These are phyloP conservation scores for Atethmia centrago DNA, from an alignment of 2,888 invertebrate genomes.

Conservation along the genomic window DNA sequence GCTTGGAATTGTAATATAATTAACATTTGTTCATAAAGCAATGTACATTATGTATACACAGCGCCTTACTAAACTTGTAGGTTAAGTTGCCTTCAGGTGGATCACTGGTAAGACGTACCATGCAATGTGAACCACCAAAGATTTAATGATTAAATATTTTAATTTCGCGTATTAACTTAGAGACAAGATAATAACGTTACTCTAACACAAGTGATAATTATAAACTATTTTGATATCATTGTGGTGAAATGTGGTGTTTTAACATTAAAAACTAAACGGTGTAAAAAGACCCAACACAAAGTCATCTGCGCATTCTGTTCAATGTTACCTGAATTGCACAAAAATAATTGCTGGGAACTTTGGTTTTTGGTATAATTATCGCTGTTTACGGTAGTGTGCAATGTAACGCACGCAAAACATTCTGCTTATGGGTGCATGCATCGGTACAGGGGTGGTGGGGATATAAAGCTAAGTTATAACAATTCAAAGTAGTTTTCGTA, in stretches of 20 bases:
- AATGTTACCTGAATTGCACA: neutral
- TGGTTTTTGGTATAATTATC: neutral
- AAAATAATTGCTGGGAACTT: neutral
- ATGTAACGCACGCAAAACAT: neutral
- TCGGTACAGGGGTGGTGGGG: neutral
- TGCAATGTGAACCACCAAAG: constrained; percentile 18
- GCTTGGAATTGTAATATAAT: constrained; percentile 58
- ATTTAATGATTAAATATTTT: neutral
- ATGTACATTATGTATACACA: constrained; percentile 48
- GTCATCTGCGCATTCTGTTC: neutral
- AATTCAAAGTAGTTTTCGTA: neutral
- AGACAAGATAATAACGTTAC: neutral
- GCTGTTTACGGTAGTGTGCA: neutral
- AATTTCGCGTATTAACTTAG: neutral
- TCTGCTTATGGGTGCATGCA: neutral
- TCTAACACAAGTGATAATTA: neutral
- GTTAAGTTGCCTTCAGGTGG: neutral
- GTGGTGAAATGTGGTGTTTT: neutral
- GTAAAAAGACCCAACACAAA: constrained; percentile 8
- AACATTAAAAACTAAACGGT: neutral
- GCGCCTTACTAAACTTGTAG: constrained; percentile 3
- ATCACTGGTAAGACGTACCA: neutral
- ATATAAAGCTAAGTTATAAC: neutral
- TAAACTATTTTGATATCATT: neutral
- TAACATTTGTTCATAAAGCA: constrained; percentile 51